Percentiles rank a stretch among this genome's conserved stretches.
These are phyloP conservation scores for Anthopleura xanthogrammica DNA, from an alignment of 92 coral and sea anemone genomes.

Conservation along the genomic window DNA sequence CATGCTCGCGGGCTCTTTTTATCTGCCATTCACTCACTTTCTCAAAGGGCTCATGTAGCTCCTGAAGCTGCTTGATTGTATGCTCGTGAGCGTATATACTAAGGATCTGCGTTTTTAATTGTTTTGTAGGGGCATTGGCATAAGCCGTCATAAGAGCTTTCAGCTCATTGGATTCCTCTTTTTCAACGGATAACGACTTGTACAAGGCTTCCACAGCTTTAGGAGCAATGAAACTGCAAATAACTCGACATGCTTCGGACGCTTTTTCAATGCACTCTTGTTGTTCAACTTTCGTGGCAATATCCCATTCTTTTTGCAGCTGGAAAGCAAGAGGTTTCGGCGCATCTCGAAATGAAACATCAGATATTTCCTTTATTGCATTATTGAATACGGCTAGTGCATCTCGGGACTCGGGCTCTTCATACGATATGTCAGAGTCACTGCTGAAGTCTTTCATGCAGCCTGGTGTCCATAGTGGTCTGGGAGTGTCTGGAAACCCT, in stretches of 20 bases:
- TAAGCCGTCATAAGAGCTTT: constrained; percentile 56
- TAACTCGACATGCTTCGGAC: constrained; percentile 59
- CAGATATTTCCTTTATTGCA: constrained; percentile 42
- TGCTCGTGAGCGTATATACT: constrained; percentile 57
- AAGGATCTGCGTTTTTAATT: constrained; percentile 52
- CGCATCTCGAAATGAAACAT: constrained; percentile 34
- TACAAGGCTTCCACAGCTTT: constrained; percentile 56
- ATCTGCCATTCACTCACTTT: constrained; percentile 64
- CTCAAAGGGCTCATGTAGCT: constrained; percentile 53
- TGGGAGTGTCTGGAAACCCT: neutral
- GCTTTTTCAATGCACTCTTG: constrained; percentile 69
- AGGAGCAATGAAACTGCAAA: constrained; percentile 65
- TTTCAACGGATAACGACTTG: constrained; percentile 39
- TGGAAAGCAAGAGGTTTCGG: constrained; percentile 48
- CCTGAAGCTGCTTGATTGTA: constrained; percentile 48
- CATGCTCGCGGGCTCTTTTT: constrained; percentile 57
- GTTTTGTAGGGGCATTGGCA: constrained; percentile 42
- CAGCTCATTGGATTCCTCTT: constrained; percentile 32
- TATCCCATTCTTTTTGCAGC: constrained; percentile 54
- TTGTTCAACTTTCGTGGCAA: constrained; percentile 50
- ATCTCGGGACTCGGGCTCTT: constrained; percentile 21
- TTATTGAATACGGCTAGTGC: constrained; percentile 50
- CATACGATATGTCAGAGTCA: constrained; percentile 44
- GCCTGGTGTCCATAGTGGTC: constrained; percentile 39
- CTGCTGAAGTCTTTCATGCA: constrained; percentile 42